Evolutionary conservation across 1,140 invertebrate species (phyloP), one percentile per base, ranked within the genome.

Genomic region (Psilanteris sp.): DNA sequence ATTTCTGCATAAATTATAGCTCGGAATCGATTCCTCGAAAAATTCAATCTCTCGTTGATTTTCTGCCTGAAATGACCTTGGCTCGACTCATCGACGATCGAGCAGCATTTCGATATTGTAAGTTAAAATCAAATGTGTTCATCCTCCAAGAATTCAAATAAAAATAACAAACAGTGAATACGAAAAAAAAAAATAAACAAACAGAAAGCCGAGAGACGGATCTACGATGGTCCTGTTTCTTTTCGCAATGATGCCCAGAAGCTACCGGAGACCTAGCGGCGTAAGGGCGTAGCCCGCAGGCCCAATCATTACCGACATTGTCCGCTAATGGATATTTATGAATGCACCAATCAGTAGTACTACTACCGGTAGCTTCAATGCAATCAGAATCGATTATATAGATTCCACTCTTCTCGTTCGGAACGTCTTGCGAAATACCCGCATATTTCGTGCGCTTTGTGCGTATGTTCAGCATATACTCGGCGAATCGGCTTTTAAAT

Each of bases 301-400:
- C 80, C 74, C 80, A 79, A 86, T 88, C 86, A 88, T 88, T 88
- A 88, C 84, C 79, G 78, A 87, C 84, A 88, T 88, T 88, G 86
- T 88, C 77, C 81, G 78, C 83, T 87, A 88, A 87, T 88, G 85
- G 86, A 87, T 88, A 87, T 88, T 88, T 88, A 87, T 89, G 86
- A 89, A 89, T 89, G 83, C 83, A 80, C 83, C 86, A 87, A 89
- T 89, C 86, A 88, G 83, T 83, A 80, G 80, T 55, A 79, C 81
- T 78, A 87, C 86, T 88, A 88, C 86, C 71, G 86, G 86, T 54
- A 54, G 83, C 85, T 86, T 88, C 84, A 87, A 88, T 87, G 86
- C 84, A 87, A 88, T 87, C 86, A 88, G 81, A 88, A 88, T 87
- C 85, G 85, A 88, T 88, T 88, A 88, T 87, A 75, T 75, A 68